Evolutionary conservation across 1,140 invertebrate species (phyloP), one percentile per base, ranked within the genome.

Genomic region (Asbolus verrucosus): DNA sequence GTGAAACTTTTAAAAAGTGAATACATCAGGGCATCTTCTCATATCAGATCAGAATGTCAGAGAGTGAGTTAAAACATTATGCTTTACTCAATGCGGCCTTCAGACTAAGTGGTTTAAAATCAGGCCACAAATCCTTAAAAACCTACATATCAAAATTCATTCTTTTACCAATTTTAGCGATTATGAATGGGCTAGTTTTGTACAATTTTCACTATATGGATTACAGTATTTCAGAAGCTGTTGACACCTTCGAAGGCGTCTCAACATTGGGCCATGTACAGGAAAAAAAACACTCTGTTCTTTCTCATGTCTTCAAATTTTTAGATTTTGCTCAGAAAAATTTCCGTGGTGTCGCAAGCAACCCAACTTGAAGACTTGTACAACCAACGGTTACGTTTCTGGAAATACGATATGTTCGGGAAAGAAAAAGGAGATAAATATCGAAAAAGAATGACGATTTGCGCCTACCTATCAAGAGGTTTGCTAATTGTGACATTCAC

Each of bases 261-360:
- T n/a, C 16, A 18, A 46, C 41, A 18, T 46, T 46, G 6, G 41
- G 41, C 16, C 15, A 46, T 19, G 41, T 46, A 46, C n/a, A 46
- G 9, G 14, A 13, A 3, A 13, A 13, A 1, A 13, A 1, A 13
- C 14, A 2, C 8, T 36, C 8, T 36, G n/a, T 13, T 3, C 8
- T 3, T 3, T n/a, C 14, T 36, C 4, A 36, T 36, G 33, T n/a
- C 9, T 30, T 9, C n/a, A n/a, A n/a, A n/a, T n/a, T 36, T 36
- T 11, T n/a, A 36, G 33, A 4, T 36, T 11, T n/a, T 36, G 3
- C 5, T 36, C 33, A 36, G 6, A 36, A 36, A 36, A 36, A n/a
- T n/a, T 8, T 2, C 11, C 2, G n/a, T 36, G 2, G 2, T 36
- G 11, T 2, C 33, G 11, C n/a, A 36, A 4, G 33, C 5, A 11